Conservation (phyloP, 2,113 vertebrate genomes). For the Nipponia nippon region DNA sequence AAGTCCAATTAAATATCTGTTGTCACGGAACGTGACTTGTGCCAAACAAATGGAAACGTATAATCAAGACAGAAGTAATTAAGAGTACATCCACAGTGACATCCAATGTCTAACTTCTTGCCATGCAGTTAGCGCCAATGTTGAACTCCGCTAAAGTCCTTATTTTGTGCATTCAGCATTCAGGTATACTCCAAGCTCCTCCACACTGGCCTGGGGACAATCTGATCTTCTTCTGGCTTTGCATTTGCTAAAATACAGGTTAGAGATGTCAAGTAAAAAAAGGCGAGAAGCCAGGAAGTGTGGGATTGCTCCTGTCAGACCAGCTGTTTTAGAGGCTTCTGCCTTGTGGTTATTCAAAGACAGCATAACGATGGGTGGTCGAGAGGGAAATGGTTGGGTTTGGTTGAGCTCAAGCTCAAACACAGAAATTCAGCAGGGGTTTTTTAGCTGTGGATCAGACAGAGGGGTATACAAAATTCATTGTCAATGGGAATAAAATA, state of each 20-base stretch:
- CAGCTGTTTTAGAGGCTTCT: not conserved
- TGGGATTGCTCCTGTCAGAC: not conserved
- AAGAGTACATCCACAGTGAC: not conserved
- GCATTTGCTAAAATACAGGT: not conserved
- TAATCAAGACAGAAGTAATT: not conserved
- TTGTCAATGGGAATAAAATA: not conserved
- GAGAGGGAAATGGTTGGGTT: not conserved
- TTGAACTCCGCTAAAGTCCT: not conserved
- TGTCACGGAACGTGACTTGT: not conserved
- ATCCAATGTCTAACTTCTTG: not conserved
- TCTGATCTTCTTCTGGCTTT: not conserved
- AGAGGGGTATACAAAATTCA: not conserved
- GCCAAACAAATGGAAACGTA: not conserved
- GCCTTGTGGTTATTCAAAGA: not conserved
- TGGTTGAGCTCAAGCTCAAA: not conserved
- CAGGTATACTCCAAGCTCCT: not conserved
- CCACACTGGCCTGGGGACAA: not conserved
- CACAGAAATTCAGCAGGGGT: not conserved
- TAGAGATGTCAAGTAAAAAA: not conserved
- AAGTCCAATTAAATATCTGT: not conserved
- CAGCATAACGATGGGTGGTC: fast-evolving
- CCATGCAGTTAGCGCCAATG: not conserved
- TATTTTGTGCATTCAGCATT: not conserved
- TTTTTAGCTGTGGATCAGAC: not conserved
- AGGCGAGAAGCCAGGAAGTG: not conserved